Percentiles rank a stretch among this genome's conserved stretches.
phyloP scores from a whole-genome alignment of 2,797 vertebrate genomes.

The Periophthalmus magnuspinnatus region DNA sequence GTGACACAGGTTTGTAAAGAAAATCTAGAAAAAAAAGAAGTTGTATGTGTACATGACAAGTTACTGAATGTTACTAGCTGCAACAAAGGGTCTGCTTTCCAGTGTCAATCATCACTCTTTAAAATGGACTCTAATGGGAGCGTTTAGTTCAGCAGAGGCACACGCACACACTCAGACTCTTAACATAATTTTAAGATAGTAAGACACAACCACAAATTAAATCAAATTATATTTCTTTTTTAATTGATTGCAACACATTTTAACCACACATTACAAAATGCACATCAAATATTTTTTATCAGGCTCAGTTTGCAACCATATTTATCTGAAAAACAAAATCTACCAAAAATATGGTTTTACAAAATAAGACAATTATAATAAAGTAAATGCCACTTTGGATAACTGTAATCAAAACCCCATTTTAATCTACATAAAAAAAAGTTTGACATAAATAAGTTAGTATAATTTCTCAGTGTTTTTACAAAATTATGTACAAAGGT shows the following conservation, averaged over 20 bases:
- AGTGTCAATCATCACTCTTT: constrained; percentile 56
- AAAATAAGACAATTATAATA: constrained; percentile 82
- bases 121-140: constrained; percentile 12
- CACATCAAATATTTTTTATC: constrained; percentile 82
- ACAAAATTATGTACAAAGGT: constrained; percentile 85
- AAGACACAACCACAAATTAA: background rate
- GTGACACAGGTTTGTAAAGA: no score
- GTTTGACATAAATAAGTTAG: constrained; percentile 99
- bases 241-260: constrained; percentile 87
- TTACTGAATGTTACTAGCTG: constrained; percentile 55
- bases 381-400: constrained; percentile 95
- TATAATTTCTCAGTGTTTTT: constrained; percentile 99
- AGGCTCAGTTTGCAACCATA: constrained; percentile 99
- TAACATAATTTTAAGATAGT: background rate
- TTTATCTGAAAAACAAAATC: constrained; percentile 63
- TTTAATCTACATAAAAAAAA: constrained; percentile 84
- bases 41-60: no score
- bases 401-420: constrained; percentile 83
- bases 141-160: background rate
- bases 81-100: constrained; percentile 62
- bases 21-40: no score
- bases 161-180: constrained; percentile 10
- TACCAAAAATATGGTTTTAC: constrained; percentile 88
- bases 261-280: constrained; percentile 88
- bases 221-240: constrained; percentile 80